These are phyloP conservation scores for Rhea americana DNA, from an alignment of 2,113 vertebrate species.

Conservation along the genomic window DNA sequence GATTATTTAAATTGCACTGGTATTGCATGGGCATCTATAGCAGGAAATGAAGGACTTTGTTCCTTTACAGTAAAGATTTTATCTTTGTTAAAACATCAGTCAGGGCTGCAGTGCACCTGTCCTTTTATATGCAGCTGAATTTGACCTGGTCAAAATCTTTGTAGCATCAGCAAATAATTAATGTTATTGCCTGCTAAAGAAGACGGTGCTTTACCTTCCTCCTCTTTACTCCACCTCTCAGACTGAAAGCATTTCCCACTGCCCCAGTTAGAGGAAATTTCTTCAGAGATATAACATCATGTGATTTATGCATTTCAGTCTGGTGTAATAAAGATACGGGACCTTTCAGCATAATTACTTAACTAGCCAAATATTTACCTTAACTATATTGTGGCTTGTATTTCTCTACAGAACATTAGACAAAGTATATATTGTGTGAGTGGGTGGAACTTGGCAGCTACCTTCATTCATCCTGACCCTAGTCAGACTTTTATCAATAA, in stretches of 20 bases:
- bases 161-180: background rate
- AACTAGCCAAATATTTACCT: constrained; percentile 56
- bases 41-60: background rate
- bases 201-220: background rate
- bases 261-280: constrained; percentile 3
- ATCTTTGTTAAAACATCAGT: background rate
- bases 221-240: background rate
- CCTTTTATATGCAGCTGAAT: background rate
- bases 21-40: background rate
- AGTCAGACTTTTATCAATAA: constrained; percentile 16
- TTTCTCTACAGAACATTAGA: background rate
- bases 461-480: background rate
- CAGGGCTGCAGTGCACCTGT: background rate
- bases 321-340: constrained; percentile 35
- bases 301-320: constrained; percentile 31
- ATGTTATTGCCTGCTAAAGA: background rate
- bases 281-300: background rate
- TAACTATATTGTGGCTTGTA: background rate
- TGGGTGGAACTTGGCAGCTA: background rate
- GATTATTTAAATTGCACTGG: background rate
- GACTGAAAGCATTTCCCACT: background rate
- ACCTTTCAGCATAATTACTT: constrained; percentile 15
- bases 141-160: background rate
- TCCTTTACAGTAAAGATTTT: constrained; percentile 2
- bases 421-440: constrained; percentile 18